A percentile compares a stretch with the other conserved stretches of the same genome.
Conservation (phyloP, 2,888 invertebrate species). For the Acleris literana region DNA sequence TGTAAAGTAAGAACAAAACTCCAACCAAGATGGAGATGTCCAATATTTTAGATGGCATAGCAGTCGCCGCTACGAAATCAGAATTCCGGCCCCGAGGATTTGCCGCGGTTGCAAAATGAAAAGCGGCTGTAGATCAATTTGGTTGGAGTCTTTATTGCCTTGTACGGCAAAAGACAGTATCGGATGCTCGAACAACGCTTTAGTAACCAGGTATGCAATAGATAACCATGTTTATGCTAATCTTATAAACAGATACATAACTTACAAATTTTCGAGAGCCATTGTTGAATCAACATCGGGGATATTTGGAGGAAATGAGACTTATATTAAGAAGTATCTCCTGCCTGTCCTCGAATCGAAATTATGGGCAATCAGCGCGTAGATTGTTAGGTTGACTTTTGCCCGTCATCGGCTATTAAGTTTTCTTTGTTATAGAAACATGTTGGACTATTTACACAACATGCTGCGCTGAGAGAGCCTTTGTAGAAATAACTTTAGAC, state of each 20-base stretch:
- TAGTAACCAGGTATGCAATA: constrained; percentile 79
- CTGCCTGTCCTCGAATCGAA: constrained; percentile 48
- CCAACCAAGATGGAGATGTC: constrained; percentile 81
- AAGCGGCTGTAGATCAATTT: constrained; percentile 57
- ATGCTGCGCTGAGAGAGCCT: constrained; percentile 72
- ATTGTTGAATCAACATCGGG: constrained; percentile 41
- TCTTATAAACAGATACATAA: constrained; percentile 74
- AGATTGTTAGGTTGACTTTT: constrained; percentile 80
- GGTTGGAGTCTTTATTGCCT: constrained; percentile 59
- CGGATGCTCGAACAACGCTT: constrained; percentile 73
- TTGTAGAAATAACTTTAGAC: constrained; percentile 71
- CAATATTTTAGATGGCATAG: constrained; percentile 84
- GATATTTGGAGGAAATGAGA: constrained; percentile 51
- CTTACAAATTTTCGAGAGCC: constrained; percentile 76
- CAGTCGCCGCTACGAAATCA: constrained; percentile 80
- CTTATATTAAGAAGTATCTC: constrained; percentile 55
- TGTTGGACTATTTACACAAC: constrained; percentile 83
- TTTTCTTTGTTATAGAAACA: constrained; percentile 82
- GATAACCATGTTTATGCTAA: constrained; percentile 80
- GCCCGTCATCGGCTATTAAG: constrained; percentile 83
- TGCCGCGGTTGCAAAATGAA: constrained; percentile 47
- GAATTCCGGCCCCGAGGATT: constrained; percentile 76
- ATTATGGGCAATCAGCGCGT: constrained; percentile 78
- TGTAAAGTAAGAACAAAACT: constrained; percentile 79
- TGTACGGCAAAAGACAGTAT: constrained; percentile 61